phyloP scores from a whole-genome alignment of 2,797 vertebrate genomes.

The Periparus ater region DNA sequence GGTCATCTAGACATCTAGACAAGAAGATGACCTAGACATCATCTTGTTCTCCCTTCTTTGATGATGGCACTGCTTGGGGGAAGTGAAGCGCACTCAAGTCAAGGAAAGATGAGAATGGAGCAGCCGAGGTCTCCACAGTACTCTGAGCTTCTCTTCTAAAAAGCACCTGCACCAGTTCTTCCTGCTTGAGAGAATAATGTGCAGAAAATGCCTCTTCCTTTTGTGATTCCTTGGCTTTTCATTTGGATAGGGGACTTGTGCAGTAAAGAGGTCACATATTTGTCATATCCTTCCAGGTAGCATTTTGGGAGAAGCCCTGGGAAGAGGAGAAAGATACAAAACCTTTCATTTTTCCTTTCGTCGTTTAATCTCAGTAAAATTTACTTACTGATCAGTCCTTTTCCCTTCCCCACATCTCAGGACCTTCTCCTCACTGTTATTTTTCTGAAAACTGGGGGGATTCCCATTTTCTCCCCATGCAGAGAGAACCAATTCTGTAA shows the following conservation, averaged over 20 bases:
- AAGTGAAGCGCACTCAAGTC: neutral
- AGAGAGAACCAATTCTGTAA: neutral
- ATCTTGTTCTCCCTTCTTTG: neutral
- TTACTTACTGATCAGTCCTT: neutral
- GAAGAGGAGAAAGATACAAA: neutral
- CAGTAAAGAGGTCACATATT: neutral
- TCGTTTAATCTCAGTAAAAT: neutral
- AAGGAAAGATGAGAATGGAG: neutral
- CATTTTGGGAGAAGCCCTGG: neutral
- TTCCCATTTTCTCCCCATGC: neutral
- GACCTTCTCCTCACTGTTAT: neutral
- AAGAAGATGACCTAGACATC: neutral
- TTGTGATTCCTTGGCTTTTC: neutral
- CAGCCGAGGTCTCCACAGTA: neutral
- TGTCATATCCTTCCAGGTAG: neutral
- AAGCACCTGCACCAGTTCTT: neutral
- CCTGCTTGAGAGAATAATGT: neutral
- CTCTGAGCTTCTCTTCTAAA: neutral
- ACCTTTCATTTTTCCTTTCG: neutral
- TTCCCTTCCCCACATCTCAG: neutral
- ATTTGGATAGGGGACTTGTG: neutral
- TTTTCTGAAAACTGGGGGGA: neutral
- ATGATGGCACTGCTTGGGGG: rapidly evolving
- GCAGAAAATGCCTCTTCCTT: neutral
- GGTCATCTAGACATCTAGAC: neutral